These are phyloP conservation scores for Naja naja DNA, from an alignment of 2,113 vertebrate species.

Conservation along the genomic window DNA sequence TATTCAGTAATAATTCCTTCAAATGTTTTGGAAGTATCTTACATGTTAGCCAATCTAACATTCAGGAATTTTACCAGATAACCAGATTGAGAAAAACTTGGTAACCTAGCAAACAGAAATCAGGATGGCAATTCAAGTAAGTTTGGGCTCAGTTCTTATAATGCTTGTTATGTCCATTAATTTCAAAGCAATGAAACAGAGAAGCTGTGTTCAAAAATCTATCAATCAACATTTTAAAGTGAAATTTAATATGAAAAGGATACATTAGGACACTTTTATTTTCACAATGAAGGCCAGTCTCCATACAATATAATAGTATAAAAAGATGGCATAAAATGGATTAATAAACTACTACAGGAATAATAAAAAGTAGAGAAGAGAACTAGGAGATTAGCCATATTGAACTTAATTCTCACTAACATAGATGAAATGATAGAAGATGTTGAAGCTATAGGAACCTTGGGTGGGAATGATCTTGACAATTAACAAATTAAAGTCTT, in stretches of 20 bases:
- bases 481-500: too few species aligned
- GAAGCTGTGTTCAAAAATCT: not conserved
- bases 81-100: not conserved
- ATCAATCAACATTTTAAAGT: not conserved
- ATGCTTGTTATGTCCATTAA: not conserved
- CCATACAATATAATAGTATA: not conserved
- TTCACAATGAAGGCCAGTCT: fast-evolving
- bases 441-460: too few species aligned
- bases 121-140: not conserved
- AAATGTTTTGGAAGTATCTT: not conserved
- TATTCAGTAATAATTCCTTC: not conserved
- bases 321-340: not conserved
- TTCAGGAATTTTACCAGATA: not conserved
- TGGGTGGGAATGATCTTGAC: too few species aligned
- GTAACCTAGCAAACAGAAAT: not conserved
- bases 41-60: not conserved
- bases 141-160: not conserved
- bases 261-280: not conserved
- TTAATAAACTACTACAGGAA: not conserved
- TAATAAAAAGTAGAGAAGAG: too few species aligned
- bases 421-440: too few species aligned
- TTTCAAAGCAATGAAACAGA: not conserved
- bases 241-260: not conserved
- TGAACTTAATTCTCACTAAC: too few species aligned
- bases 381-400: too few species aligned